Base-by-base conservation (phyloP, 2,888 invertebrate species). In the Eucera pruinosa region DNA sequence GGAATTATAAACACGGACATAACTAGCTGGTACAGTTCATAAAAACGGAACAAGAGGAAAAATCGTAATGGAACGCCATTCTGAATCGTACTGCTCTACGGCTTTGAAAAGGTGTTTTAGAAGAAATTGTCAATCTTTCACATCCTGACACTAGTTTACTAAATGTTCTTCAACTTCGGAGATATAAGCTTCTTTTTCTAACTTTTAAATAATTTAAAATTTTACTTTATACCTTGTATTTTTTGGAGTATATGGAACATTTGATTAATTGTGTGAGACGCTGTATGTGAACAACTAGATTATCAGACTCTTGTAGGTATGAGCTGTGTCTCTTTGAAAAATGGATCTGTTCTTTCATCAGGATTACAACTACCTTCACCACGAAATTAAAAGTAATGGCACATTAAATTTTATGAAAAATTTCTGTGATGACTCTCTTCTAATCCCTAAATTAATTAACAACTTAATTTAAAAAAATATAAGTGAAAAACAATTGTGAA, bases 21-120 rank as follows among this genome's bases (percentile, higher is more conserved):
- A 69, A 54, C 62, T 62, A 30, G 18, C n/a, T 62, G 18, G 0
- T 36, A 15, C 7, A 4, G 36, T 36, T 45, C 25, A 11, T 45
- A 45, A 47, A 54, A 41, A 33, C 20, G 43, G 11, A 1, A 30
- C 52, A n/a, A 20, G 9, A 30, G 18, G 13, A 11, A 27, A 15
- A 1, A 1, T 20, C 52, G 39, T 39, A 39, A 64, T 15, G 27
- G 23, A 47, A 33, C 23, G 18, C n/a, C 20, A 23, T 60, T 20
- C 9, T 13, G 11, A 20, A 60, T 18, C 20, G 27, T 43, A 43
- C 15, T 11, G 5, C n/a, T 11, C 0, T 1, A 0, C 9, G 9
- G 11, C 11, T 30, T 9, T 20, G 5, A 20, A 18, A n/a, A 9
- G 3, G 2, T 20, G 5, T 30, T 43, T 27, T 43, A 1, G n/a